Evolutionary conservation across 2,888 invertebrate species (phyloP).

Genomic region (Morpho deidamia): DNA sequence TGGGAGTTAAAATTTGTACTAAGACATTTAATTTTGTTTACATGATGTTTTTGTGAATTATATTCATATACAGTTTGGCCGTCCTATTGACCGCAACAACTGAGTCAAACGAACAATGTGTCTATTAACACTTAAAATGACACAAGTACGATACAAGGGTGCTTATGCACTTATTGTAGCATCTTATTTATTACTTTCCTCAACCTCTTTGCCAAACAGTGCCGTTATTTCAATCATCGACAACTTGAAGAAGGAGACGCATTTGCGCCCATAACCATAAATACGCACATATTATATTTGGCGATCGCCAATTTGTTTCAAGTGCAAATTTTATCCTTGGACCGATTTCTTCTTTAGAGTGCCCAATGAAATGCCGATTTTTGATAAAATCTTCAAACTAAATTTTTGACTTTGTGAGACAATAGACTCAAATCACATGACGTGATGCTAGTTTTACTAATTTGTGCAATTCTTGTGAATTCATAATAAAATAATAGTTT

Average conservation of each 20-base stretch:
- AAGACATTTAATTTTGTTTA: no score
- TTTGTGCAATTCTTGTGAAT: no score
- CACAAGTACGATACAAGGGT: no score
- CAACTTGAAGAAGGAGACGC: slow-evolving; percentile 31
- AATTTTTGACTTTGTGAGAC: no score
- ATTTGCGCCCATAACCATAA: slow-evolving; percentile 31
- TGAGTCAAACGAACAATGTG: background rate
- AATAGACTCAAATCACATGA: no score
- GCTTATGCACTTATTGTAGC: background rate
- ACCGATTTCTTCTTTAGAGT: slow-evolving; percentile 36
- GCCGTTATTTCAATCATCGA: slow-evolving; percentile 33
- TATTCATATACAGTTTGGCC: background rate
- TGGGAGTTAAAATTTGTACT: no score
- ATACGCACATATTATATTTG: slow-evolving; percentile 4
- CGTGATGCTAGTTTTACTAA: no score
- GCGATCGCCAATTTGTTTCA: slow-evolving; percentile 36
- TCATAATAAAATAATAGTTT: no score
- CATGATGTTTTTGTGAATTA: no score
- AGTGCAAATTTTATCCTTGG: slow-evolving; percentile 45
- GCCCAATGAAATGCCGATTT: background rate
- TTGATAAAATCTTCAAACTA: background rate
- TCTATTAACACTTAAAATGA: no score
- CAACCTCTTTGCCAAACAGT: background rate
- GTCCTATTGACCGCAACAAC: background rate
- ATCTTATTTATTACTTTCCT: background rate